Evolutionary conservation across 2,797 vertebrate genomes (phyloP).

Genomic region (Antrozous pallidus): DNA sequence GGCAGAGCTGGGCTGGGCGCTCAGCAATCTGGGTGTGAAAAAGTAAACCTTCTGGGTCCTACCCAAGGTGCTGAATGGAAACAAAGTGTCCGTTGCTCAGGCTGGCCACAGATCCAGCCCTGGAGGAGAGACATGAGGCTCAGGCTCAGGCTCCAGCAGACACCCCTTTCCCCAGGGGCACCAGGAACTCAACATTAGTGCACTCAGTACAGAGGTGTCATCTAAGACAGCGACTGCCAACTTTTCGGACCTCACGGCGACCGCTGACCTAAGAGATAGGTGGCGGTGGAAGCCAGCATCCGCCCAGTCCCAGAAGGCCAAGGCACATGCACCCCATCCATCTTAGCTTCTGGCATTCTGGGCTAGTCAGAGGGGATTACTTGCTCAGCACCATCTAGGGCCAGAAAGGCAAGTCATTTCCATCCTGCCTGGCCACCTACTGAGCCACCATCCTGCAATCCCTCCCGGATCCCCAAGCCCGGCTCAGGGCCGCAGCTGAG

Average conservation of each 20-base stretch:
- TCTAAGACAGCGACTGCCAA: neutral
- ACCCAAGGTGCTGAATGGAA: slow-evolving; percentile 59
- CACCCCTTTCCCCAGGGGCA: neutral
- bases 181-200: neutral
- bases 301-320: neutral
- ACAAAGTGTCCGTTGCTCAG: slow-evolving; percentile 40
- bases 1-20: neutral
- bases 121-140: neutral
- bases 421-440: slow-evolving; percentile 61
- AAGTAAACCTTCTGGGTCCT: slow-evolving; percentile 30
- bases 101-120: neutral
- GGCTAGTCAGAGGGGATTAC: neutral
- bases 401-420: neutral
- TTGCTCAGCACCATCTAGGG: neutral
- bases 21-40: slow-evolving; percentile 59
- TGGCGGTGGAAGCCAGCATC: neutral
- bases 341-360: neutral
- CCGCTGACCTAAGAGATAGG: too few species aligned
- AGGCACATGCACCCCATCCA: neutral
- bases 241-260: too few species aligned
- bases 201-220: neutral
- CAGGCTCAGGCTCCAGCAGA: neutral
- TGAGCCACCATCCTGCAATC: neutral
- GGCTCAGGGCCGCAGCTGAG: neutral
- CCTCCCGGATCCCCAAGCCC: neutral